A percentile compares a stretch with the other conserved stretches of the same genome.
Evolutionary conservation across 2,888 invertebrate species (phyloP).

Genomic region (Bembecia ichneumoniformis): DNA sequence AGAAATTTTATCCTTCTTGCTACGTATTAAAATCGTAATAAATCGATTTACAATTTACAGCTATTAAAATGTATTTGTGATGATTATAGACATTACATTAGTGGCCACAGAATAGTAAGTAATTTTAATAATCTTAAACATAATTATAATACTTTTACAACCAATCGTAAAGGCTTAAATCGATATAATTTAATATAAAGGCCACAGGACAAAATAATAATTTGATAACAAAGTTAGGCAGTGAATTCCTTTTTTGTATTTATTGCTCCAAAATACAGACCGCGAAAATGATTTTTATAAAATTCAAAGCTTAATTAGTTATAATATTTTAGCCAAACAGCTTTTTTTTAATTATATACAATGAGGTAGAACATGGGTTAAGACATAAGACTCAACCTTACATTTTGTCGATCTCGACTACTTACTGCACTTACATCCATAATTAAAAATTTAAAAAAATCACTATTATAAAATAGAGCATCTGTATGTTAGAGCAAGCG

Average conservation of each 20-base stretch:
- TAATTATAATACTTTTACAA: background rate
- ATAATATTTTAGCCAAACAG: conserved; percentile 58
- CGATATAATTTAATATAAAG: background rate
- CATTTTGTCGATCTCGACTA: background rate
- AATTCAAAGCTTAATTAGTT: conserved; percentile 40
- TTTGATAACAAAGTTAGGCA: conserved; percentile 26
- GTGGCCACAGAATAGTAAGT: background rate
- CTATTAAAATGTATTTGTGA: too few species aligned
- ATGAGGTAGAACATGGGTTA: conserved; percentile 64
- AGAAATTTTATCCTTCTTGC: too few species aligned
- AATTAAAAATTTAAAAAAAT: background rate
- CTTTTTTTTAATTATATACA: conserved; percentile 48
- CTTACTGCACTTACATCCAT: background rate
- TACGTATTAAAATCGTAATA: too few species aligned
- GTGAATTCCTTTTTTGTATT: conserved; percentile 36
- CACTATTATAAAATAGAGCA: background rate
- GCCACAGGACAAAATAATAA: background rate
- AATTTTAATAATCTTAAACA: background rate
- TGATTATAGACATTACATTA: background rate
- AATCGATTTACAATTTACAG: too few species aligned
- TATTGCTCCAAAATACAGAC: conserved; percentile 49
- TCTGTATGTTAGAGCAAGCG: background rate
- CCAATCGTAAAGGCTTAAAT: background rate
- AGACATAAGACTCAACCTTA: background rate
- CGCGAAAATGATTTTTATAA: conserved; percentile 33